These are phyloP conservation scores for Hydropotes inermis DNA, from an alignment of 2,113 vertebrate species.

Conservation along the genomic window DNA sequence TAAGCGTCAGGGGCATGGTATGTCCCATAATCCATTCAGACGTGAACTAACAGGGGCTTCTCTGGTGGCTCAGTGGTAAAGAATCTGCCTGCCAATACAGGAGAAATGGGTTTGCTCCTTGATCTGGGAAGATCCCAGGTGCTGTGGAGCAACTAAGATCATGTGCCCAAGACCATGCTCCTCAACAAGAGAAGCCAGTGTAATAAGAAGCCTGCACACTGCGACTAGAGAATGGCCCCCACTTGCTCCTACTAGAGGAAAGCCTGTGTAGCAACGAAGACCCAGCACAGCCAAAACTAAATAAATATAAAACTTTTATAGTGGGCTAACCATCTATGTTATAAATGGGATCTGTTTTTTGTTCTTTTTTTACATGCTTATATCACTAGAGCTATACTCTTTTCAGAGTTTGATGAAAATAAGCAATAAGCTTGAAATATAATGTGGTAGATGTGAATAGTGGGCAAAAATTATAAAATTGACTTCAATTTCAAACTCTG, in stretches of 20 bases:
- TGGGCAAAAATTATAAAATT: not conserved
- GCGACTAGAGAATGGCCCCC: not conserved
- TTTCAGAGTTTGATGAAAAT: not conserved
- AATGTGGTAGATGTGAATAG: not conserved
- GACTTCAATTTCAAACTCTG: not conserved
- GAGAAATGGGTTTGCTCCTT: not conserved
- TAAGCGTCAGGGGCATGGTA: not conserved
- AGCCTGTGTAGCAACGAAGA: rapidly evolving
- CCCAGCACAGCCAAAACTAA: not conserved
- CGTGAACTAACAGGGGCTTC: not conserved
- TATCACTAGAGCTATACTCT: not conserved
- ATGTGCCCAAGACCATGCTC: not conserved
- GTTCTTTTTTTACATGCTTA: not conserved
- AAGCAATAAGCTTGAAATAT: not conserved
- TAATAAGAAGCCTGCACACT: not conserved
- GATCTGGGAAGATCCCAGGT: not conserved
- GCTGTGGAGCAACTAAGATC: not conserved
- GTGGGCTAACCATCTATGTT: not conserved
- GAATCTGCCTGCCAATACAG: not conserved
- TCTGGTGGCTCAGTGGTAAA: not conserved
- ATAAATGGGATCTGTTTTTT: not conserved
- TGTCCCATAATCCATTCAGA: not conserved
- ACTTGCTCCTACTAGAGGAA: not conserved
- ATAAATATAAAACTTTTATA: not conserved
- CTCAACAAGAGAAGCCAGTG: not conserved